Evolutionary conservation across 2,797 vertebrate species (phyloP), one percentile per base, ranked within the genome.

Genomic region (Microctenopoma steveboyesi): DNA sequence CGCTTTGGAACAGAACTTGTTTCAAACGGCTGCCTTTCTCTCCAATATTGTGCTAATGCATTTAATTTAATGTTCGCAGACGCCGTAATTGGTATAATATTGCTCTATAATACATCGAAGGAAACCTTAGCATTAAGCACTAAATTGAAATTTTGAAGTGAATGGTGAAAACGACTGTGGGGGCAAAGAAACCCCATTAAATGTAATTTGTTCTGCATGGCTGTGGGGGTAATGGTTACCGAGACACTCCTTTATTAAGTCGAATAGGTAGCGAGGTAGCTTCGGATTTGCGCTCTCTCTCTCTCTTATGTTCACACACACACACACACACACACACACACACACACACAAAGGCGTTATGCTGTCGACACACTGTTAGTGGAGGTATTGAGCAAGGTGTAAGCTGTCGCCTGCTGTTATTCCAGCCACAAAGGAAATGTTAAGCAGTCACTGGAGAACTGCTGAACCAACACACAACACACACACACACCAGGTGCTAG

Each of bases 141-240:
- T 94, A 96, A 97, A 97, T 96, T 97, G 95, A 96, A 96, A 95
- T 95, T 96, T 95, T 94, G 94, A 96, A 95, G 94, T 92, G 94
- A 96, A 95, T 92, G 92, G 92, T 94, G 91, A 94, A 95, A 97
- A 95, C 94, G 94, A 95, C 95, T 95, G 92, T 92, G 93, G 95
- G 95, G 94, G 92, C 86, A 89, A 94, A 95, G 93, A 93, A 95
- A 95, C 93, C 93, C 95, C 96, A 96, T 97, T 96, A 97, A 96
- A 96, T 96, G 95, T 96, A 96, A 98, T 99, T 97, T 98, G 96
- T 95, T 97, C 96, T 96, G 96, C 95, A 95, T 95, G 88, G 67
- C 95, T 95, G 95, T 95, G 95, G 95, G 95, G 95, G 86, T 94
- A 95, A 96, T 95, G 92, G 95, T 95, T 95, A 94, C 92, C 91